Evolutionary conservation across 2,113 vertebrate species (phyloP), one percentile per base, ranked within the genome.

Genomic region (Tragelaphus strepsiceros): DNA sequence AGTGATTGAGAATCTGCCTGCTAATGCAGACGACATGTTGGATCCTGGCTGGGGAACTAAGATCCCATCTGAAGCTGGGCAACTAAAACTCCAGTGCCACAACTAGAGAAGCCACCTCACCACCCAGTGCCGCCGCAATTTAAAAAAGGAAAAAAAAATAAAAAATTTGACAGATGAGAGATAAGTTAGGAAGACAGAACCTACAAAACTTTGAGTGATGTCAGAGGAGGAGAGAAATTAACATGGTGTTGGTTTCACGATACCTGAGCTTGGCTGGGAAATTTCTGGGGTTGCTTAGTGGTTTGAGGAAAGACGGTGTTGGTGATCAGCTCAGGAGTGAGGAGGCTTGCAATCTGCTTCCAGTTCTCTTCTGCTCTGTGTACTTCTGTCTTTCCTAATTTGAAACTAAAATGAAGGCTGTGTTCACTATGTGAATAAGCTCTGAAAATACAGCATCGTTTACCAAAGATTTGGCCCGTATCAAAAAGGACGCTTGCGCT

Each of bases 161-260:
- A 30, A 51, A 46, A 14, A 22, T 9, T 54, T n/a, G 61, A 5
- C 81, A 32, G 61, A 53, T 3, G 1, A 21, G 51, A 67, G 59
- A 3, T 7, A 1, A 17, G 9, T 39, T 28, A 3, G 2, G 13
- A 62, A n/a, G 46, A 24, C 0, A 35, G 61, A 54, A 5, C 74
- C 51, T 15, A 0, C 3, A 11, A 61, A 16, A 35, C 10, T 24
- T 32, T 7, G 0, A 9, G 43, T 28, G 13, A 8, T 58, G 0
- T 11, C 22, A 30, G 74, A n/a, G 43, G 30, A 43, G 21, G 35
- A 39, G 53, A 22, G n/a, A 81, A 61, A 24, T 22, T 5, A 39
- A 6, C 24, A 0, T 0, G 13, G 10, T 5, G 21, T 64, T 30
- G 3, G 5, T 54, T n/a, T 43, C 77, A 54, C 0, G 1, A 1